These are phyloP conservation scores for Drosophila baimaii DNA, from an alignment of 1,140 invertebrate genomes.

Conservation along the genomic window DNA sequence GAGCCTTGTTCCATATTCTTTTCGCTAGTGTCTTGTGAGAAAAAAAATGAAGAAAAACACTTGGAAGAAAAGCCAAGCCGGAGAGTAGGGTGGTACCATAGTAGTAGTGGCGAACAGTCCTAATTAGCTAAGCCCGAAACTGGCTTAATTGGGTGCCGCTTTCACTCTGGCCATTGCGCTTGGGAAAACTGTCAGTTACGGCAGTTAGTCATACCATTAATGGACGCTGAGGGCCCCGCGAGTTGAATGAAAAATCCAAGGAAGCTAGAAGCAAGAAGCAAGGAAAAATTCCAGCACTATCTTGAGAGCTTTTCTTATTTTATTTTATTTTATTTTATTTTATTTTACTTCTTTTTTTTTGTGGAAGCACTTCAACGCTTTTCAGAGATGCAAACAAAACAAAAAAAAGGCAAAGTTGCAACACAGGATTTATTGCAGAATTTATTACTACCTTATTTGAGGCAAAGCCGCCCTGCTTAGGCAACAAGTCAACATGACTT, in stretches of 20 bases:
- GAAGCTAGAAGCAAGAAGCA: neutral
- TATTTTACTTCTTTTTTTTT: conserved; percentile 3
- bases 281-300: conserved; percentile 6
- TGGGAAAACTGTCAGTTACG: conserved; percentile 48
- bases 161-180: conserved; percentile 32
- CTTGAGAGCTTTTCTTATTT: conserved; percentile 12
- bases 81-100: neutral
- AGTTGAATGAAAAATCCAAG: conserved; percentile 29
- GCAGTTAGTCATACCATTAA: conserved; percentile 41
- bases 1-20: conserved; percentile 41
- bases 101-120: conserved; percentile 29
- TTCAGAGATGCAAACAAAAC: neutral
- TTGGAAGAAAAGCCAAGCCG: conserved; percentile 23
- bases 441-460: conserved; percentile 7
- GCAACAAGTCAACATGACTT: too few species aligned
- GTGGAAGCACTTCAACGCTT: conserved; percentile 2
- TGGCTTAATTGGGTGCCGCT: conserved; percentile 53
- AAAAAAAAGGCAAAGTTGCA: conserved; percentile 6
- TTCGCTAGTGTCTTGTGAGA: conserved; percentile 26
- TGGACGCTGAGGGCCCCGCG: conserved; percentile 23
- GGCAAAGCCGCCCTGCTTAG: too few species aligned
- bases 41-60: too few species aligned
- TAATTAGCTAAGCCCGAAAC: conserved; percentile 59
- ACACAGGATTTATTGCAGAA: neutral
- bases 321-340: neutral